Conservation (phyloP, 2,113 vertebrate genomes). For the Ctenomys sociabilis region DNA sequence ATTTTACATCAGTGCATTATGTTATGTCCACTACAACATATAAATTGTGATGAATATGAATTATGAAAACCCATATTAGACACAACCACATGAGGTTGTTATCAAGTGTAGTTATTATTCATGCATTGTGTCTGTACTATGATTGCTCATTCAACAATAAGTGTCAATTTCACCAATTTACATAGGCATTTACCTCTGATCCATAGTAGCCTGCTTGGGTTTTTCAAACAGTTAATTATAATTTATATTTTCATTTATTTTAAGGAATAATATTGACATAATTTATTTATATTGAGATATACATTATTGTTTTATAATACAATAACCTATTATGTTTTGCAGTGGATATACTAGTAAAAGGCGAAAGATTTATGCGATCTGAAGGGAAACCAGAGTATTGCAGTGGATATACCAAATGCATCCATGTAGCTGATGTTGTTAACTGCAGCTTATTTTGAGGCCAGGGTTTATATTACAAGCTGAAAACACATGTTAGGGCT, state of each 20-base stretch:
- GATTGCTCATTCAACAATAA: background rate
- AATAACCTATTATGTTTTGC: background rate
- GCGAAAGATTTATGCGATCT: no score
- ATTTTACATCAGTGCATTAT: background rate
- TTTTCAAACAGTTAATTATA: background rate
- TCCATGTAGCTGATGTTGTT: background rate
- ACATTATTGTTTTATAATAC: background rate
- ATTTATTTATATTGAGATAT: background rate
- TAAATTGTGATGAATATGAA: background rate
- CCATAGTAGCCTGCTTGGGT: background rate
- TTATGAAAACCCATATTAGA: background rate
- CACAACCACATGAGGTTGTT: background rate
- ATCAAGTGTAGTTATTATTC: background rate
- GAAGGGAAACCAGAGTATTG: no score
- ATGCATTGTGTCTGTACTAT: background rate
- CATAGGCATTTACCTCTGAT: background rate
- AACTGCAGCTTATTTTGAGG: background rate
- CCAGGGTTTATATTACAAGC: background rate
- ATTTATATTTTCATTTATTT: background rate
- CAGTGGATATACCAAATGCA: background rate
- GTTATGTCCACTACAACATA: background rate
- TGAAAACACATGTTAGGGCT: background rate
- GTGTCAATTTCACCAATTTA: background rate
- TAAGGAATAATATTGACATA: background rate
- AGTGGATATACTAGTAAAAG: background rate